Evolutionary conservation across 1,140 invertebrate genomes (phyloP), one percentile per base, ranked within the genome.

Genomic region (Drosophila sp.): DNA sequence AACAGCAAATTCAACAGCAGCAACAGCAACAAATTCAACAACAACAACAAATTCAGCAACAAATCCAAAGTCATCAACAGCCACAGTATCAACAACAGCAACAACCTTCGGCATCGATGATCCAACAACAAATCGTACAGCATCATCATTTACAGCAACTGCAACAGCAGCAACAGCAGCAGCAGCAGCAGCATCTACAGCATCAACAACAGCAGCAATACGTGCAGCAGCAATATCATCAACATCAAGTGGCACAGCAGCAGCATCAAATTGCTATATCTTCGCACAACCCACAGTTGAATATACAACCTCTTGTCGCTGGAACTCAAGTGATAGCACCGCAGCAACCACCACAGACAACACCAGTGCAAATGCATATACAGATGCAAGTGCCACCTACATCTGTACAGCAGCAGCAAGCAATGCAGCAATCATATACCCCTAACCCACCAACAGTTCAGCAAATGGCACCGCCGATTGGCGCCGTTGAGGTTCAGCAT

Each of bases 241-340:
- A 74, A n/a, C 80, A 87, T 33, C 11, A 55, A 4, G 44, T 70
- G 10, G 27, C 78, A 8, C 84, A 89, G 47, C 79, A 76, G 33
- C 69, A 76, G 8, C 78, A 68, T 40, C 80, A 79, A 60, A 73
- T 77, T 68, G 56, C 72, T 61, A 66, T 77, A 41, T 64, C 65
- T 29, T 44, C 66, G 27, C 92, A 70, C 29, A 66, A 35, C 32
- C 25, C 66, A 11, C 71, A 73, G 44, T 17, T 80, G 50, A 66
- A 92, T 72, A 92, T 93, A 68, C 69, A 93, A 40, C 78, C 76
- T 54, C 23, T 92, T 92, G 70, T 92, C 92, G 71, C 67, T 17
- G 93, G 93, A 23, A 91, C 92, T 1, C 94, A 93, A 69, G 93
- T 93, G 10, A 90, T 93, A 27, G 93, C 92, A 29, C 91, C 92